phyloP scores from a whole-genome alignment of 2,888 invertebrate genomes.

The Blastobasis lacticolella region DNA sequence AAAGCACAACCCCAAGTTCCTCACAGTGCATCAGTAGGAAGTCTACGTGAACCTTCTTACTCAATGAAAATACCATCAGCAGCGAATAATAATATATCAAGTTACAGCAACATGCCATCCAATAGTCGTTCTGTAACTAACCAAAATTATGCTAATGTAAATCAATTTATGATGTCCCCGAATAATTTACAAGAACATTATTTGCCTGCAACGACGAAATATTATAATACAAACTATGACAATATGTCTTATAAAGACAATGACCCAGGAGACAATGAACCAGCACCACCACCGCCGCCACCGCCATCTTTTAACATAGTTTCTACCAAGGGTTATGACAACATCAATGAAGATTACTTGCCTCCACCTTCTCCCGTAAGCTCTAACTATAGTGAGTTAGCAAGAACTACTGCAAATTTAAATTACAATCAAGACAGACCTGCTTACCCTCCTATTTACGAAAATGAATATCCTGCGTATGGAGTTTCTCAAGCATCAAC shows the following conservation, averaged over 20 bases:
- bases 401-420: conserved; percentile 82
- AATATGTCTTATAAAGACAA: conserved; percentile 54
- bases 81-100: conserved; percentile 46
- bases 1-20: conserved; percentile 81
- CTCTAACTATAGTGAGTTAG: conserved; percentile 90
- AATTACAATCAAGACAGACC: conserved; percentile 65
- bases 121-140: conserved; percentile 13
- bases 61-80: conserved; percentile 73
- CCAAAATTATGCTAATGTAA: conserved; percentile 57
- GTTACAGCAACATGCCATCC: conserved; percentile 35
- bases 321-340: conserved; percentile 50
- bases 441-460: conserved; percentile 83
- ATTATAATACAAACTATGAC: conserved; percentile 70
- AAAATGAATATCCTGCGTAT: conserved; percentile 64
- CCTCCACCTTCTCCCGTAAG: conserved; percentile 93
- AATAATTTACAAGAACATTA: conserved; percentile 9
- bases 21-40: conserved; percentile 81
- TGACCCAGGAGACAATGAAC: conserved; percentile 45
- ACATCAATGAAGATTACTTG: conserved; percentile 77
- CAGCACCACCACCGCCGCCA: conserved; percentile 75
- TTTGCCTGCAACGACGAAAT: conserved; percentile 27
- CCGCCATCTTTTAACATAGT: conserved; percentile 57
- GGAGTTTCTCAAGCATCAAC: conserved; percentile 66
- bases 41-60: conserved; percentile 82
- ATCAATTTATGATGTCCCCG: conserved; percentile 28